Evolutionary conservation across 1,140 invertebrate genomes (phyloP).

Genomic region (Bombus confusus): DNA sequence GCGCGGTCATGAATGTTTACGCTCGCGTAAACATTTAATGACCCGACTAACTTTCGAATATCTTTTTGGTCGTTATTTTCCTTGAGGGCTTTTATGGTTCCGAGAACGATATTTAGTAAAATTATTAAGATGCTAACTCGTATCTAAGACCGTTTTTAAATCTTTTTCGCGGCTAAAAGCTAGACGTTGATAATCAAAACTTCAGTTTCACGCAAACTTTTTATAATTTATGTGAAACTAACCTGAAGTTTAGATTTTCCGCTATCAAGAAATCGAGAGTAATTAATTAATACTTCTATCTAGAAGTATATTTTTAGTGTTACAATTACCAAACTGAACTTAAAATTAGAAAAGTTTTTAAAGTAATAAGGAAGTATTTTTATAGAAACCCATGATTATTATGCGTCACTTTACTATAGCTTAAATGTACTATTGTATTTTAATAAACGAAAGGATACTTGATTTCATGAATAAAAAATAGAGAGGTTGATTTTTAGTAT

Average conservation of each 20-base stretch:
- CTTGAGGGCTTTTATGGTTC: neutral
- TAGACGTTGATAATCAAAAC: no score
- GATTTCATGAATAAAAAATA: neutral
- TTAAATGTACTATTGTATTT: neutral
- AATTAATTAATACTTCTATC: neutral
- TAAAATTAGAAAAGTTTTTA: no score
- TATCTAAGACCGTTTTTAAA: neutral
- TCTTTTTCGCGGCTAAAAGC: neutral
- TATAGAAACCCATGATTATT: neutral
- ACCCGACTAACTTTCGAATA: slow-evolving; percentile 34
- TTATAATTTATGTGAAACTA: neutral
- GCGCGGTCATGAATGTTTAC: slow-evolving; percentile 37
- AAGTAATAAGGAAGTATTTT: no score
- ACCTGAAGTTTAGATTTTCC: neutral
- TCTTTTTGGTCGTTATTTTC: slow-evolving; percentile 22
- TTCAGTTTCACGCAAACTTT: neutral
- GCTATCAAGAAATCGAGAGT: neutral
- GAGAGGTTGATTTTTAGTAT: neutral
- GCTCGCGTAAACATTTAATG: slow-evolving; percentile 47
- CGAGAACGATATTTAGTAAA: neutral
- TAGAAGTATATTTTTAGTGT: neutral
- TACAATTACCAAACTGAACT: neutral
- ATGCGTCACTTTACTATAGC: neutral
- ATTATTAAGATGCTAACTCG: neutral
- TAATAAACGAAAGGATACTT: neutral